A percentile compares a stretch with the other conserved stretches of the same genome.
These are phyloP conservation scores for Torymus aiolomorphi DNA, from an alignment of 2,888 invertebrate genomes.

Conservation along the genomic window DNA sequence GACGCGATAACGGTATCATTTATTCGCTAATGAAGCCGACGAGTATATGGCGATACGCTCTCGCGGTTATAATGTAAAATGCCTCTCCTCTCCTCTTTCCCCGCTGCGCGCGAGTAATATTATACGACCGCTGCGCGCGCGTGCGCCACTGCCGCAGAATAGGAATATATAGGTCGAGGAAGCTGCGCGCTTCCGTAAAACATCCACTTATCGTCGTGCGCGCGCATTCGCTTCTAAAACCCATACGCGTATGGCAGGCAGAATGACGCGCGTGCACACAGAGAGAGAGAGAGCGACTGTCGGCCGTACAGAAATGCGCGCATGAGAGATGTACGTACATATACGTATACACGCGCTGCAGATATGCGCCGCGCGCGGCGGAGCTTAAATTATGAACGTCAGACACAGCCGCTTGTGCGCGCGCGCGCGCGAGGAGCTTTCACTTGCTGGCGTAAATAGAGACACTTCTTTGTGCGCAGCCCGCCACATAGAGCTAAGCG, in stretches of 20 bases:
- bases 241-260: too few relatives aligned
- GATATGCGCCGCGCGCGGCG: too few relatives aligned
- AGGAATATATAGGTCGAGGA: constrained; percentile 17
- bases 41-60: neutral
- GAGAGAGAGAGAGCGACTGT: too few relatives aligned
- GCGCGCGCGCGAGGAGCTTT: too few relatives aligned
- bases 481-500: neutral
- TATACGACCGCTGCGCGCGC: neutral
- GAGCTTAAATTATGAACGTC: constrained; percentile 31
- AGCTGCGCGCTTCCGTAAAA: constrained; percentile 18
- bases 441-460: too few relatives aligned
- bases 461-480: too few relatives aligned
- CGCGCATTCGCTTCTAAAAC: too few relatives aligned
- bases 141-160: neutral
- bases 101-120: too few relatives aligned
- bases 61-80: constrained; percentile 1
- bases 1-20: constrained; percentile 15
- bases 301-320: too few relatives aligned
- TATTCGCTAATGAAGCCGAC: constrained; percentile 28
- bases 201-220: constrained; percentile 1
- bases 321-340: too few relatives aligned
- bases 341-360: too few relatives aligned
- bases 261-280: too few relatives aligned
- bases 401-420: neutral
- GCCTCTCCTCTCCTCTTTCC: neutral